A percentile compares a stretch with the other conserved stretches of the same genome.
Evolutionary conservation across 1,140 invertebrate genomes (phyloP).

Genomic region (Batillaria attramentaria): DNA sequence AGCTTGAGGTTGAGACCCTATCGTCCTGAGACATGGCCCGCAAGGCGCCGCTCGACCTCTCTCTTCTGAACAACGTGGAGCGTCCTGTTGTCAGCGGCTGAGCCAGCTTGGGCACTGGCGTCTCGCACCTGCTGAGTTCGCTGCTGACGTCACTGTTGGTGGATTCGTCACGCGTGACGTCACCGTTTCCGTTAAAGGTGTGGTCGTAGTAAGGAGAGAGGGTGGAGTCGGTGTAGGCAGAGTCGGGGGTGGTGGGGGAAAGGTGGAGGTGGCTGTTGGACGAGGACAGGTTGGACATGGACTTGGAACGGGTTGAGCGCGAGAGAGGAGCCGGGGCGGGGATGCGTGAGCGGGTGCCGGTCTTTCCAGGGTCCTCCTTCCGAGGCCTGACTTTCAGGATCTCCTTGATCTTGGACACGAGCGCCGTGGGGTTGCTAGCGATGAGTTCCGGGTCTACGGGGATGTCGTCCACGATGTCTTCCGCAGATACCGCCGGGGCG

Average conservation of each 20-base stretch:
- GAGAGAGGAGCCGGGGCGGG: slow-evolving; percentile 55
- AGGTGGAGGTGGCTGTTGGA: not conserved
- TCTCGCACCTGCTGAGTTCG: slow-evolving; percentile 38
- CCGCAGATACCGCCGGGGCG: slow-evolving; percentile 37
- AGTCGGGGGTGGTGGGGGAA: not conserved
- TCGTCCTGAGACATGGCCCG: slow-evolving; percentile 29
- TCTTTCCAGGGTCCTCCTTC: slow-evolving; percentile 29
- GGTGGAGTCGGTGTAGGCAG: not conserved
- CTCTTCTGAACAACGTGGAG: slow-evolving; percentile 47
- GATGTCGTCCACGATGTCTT: slow-evolving; percentile 32
- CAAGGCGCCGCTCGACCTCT: slow-evolving; percentile 30
- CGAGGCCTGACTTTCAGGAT: slow-evolving; percentile 58
- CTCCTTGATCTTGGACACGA: slow-evolving; percentile 64
- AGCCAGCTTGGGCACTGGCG: slow-evolving; percentile 28
- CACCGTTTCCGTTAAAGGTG: slow-evolving; percentile 43
- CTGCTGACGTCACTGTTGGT: slow-evolving; percentile 39
- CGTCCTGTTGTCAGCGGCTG: slow-evolving; percentile 64
- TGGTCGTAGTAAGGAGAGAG: slow-evolving; percentile 30
- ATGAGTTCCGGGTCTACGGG: slow-evolving; percentile 39
- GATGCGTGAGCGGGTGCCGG: slow-evolving; percentile 52
- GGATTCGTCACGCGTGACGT: slow-evolving; percentile 38
- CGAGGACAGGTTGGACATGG: slow-evolving; percentile 47
- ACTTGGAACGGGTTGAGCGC: slow-evolving; percentile 51
- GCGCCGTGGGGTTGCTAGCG: slow-evolving; percentile 43
- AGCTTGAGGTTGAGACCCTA: slow-evolving; percentile 28